phyloP scores from a whole-genome alignment of 2,888 invertebrate genomes.

The Halictus quadricinctus region DNA sequence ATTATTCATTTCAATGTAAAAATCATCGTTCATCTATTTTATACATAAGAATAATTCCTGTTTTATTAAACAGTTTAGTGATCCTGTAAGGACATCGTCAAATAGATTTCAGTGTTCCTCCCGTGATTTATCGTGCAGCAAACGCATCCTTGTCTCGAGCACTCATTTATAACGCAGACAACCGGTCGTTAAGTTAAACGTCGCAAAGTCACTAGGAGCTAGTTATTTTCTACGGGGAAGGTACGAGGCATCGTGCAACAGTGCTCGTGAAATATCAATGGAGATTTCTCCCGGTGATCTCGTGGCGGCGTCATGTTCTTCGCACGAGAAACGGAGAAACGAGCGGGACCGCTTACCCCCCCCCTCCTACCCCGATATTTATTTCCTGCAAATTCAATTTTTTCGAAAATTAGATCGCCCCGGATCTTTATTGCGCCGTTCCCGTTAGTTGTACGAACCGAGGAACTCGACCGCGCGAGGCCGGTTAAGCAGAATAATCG shows the following conservation, averaged over 20 bases:
- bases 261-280: constrained; percentile 18
- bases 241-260: not conserved
- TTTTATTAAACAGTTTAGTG: too few relatives aligned
- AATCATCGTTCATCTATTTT: not conserved
- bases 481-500: constrained; percentile 20
- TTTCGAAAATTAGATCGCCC: constrained; percentile 21
- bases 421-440: constrained; percentile 13
- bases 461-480: constrained; percentile 6
- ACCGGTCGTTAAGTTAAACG: not conserved
- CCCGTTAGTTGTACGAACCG: constrained; percentile 7
- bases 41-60: not conserved
- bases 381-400: constrained; percentile 17
- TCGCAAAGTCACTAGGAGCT: not conserved
- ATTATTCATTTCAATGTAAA: too few relatives aligned
- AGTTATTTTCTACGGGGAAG: not conserved
- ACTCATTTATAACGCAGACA: not conserved
- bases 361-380: not conserved
- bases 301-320: not conserved
- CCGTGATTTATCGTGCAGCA: not conserved
- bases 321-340: not conserved
- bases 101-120: not conserved
- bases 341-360: not conserved
- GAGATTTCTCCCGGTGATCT: constrained; percentile 1
- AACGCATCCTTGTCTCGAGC: not conserved
- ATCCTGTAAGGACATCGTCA: not conserved